phyloP scores from a whole-genome alignment of 2,888 invertebrate genomes.

The Cordilura impudica region DNA sequence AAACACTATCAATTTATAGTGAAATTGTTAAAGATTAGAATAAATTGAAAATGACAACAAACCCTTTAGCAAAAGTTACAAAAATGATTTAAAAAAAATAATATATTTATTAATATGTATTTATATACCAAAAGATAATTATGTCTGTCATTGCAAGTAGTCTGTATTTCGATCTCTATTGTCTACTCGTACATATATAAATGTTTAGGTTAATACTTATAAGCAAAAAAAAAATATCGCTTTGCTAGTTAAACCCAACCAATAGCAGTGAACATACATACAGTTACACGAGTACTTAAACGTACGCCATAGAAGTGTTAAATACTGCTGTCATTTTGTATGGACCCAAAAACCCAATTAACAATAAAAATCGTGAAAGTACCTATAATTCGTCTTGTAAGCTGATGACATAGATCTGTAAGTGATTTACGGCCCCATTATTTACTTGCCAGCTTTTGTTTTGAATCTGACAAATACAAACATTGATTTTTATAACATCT shows the following conservation, averaged over 20 bases:
- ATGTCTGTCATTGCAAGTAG: constrained; percentile 13
- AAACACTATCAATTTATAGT: background rate
- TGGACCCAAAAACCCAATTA: no score
- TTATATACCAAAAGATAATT: background rate
- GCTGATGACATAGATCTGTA: no score
- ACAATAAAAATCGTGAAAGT: no score
- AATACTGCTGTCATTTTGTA: no score
- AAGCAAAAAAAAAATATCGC: background rate
- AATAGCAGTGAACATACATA: background rate
- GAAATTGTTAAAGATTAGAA: background rate
- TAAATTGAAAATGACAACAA: background rate
- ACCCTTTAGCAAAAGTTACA: background rate
- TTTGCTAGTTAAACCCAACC: background rate
- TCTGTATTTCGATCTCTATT: no score
- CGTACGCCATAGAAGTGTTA: background rate
- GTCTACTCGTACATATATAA: background rate
- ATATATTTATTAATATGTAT: background rate
- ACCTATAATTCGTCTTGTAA: no score
- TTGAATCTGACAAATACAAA: no score
- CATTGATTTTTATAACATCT: no score
- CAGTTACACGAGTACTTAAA: background rate
- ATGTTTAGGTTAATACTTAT: constrained; percentile 1
- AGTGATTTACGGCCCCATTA: no score
- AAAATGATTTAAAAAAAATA: no score
- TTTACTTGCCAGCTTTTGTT: no score